Percentiles rank a stretch among this genome's conserved stretches.
Conservation (phyloP, 1,140 invertebrate species). For the Anoplolepis gracilipes region DNA sequence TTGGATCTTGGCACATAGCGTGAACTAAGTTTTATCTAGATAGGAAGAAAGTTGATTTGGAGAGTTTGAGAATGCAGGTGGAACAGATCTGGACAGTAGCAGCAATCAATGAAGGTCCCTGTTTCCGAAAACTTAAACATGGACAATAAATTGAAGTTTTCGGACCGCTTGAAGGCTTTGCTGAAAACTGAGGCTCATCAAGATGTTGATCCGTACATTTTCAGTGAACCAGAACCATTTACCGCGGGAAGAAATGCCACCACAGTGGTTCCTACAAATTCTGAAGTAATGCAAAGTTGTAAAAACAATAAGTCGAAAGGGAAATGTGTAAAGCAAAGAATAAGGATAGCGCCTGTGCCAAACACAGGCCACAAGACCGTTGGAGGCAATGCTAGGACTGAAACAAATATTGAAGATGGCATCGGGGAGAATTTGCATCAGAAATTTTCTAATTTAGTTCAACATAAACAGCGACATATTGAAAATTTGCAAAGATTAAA, state of each 20-base stretch:
- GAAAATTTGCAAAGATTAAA: conserved; percentile 74
- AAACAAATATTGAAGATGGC: conserved; percentile 41
- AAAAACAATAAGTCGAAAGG: conserved; percentile 78
- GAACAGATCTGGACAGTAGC: conserved; percentile 68
- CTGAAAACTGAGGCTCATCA: conserved; percentile 83
- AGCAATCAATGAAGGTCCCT: conserved; percentile 79
- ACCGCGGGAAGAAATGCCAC: conserved; percentile 76
- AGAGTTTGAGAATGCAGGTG: conserved; percentile 81
- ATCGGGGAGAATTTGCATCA: conserved; percentile 64
- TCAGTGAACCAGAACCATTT: conserved; percentile 86
- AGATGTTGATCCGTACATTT: conserved; percentile 87
- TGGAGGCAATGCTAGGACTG: conserved; percentile 46
- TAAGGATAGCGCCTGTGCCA: conserved; percentile 70
- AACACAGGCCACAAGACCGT: conserved; percentile 55
- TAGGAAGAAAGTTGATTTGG: conserved; percentile 68
- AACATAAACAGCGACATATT: conserved; percentile 71
- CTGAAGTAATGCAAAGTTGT: conserved; percentile 77
- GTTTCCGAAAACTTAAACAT: conserved; percentile 78
- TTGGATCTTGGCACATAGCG: conserved; percentile 71
- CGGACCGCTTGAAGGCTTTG: conserved; percentile 85
- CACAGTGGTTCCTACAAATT: conserved; percentile 75
- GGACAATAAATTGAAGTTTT: conserved; percentile 87
- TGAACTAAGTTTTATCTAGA: conserved; percentile 73
- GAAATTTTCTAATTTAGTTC: conserved; percentile 68
- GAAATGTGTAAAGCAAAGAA: conserved; percentile 81